phyloP scores from a whole-genome alignment of 2,113 vertebrate species.

The Sitta europaea region DNA sequence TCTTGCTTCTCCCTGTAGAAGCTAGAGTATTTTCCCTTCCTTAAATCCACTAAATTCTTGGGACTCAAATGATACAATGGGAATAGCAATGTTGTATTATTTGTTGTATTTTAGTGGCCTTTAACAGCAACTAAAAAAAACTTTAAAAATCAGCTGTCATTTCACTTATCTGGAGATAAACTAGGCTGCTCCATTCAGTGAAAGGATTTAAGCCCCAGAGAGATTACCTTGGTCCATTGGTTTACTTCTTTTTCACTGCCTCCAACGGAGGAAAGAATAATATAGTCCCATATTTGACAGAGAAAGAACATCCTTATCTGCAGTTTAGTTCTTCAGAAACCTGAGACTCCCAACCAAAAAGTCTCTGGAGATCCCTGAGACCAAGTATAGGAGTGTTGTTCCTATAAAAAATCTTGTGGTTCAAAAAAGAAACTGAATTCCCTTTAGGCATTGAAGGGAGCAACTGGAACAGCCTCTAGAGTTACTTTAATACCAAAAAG shows the following conservation, averaged over 20 bases:
- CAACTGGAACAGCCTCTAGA: neutral
- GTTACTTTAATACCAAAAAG: neutral
- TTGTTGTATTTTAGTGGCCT: no score
- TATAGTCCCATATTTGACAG: neutral
- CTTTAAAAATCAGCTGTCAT: neutral
- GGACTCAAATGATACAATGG: neutral
- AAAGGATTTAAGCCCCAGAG: neutral
- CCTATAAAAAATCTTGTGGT: neutral
- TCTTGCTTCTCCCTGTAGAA: neutral
- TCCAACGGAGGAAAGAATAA: neutral
- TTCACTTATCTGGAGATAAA: neutral
- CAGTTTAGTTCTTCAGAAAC: neutral
- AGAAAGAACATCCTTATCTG: neutral
- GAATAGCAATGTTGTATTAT: neutral
- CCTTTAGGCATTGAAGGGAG: neutral
- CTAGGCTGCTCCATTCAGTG: neutral
- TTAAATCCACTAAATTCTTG: neutral
- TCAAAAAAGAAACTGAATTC: neutral
- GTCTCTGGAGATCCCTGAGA: neutral
- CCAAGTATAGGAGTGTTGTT: neutral
- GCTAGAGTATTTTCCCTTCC: neutral
- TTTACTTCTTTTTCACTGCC: neutral
- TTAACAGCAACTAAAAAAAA: neutral
- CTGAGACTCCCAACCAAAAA: neutral
- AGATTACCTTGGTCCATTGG: neutral